These are phyloP conservation scores for Hucho hucho DNA, from an alignment of 2,113 vertebrate species.

Conservation along the genomic window DNA sequence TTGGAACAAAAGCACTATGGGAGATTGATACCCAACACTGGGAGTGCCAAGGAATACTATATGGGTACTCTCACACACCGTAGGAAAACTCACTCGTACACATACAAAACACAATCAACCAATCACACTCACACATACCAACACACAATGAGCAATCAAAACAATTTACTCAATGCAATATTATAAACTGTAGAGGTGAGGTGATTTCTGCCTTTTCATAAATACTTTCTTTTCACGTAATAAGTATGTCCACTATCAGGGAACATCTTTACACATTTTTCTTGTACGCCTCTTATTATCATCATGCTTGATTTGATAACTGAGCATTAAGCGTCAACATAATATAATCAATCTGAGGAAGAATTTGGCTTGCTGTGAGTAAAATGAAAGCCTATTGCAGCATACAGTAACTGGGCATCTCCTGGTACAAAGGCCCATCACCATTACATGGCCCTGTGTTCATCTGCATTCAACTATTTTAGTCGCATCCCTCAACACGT, in stretches of 20 bases:
- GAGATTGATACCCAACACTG: not conserved
- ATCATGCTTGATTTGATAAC: too few species aligned
- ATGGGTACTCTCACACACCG: not conserved
- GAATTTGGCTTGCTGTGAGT: not conserved
- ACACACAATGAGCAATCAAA: not conserved
- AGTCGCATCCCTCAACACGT: constrained; percentile 6
- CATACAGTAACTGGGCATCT: constrained; percentile 5
- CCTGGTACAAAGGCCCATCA: not conserved
- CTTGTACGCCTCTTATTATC: too few species aligned
- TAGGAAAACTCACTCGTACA: not conserved
- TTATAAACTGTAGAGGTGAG: not conserved
- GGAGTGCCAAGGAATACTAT: not conserved
- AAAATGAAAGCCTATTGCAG: not conserved
- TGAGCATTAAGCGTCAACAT: too few species aligned
- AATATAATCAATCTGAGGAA: not conserved
- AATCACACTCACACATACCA: not conserved
- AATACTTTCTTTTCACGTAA: not conserved
- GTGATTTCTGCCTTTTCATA: not conserved
- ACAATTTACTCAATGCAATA: not conserved
- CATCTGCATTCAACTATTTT: constrained; percentile 28
- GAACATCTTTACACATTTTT: not conserved
- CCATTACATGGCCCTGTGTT: constrained; percentile 11
- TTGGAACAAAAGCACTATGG: not conserved
- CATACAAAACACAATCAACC: not conserved
- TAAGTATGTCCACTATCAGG: not conserved